Percentiles rank a stretch among this genome's conserved stretches.
Evolutionary conservation across 2,888 invertebrate genomes (phyloP).

Genomic region (Platerodrilus igneus): DNA sequence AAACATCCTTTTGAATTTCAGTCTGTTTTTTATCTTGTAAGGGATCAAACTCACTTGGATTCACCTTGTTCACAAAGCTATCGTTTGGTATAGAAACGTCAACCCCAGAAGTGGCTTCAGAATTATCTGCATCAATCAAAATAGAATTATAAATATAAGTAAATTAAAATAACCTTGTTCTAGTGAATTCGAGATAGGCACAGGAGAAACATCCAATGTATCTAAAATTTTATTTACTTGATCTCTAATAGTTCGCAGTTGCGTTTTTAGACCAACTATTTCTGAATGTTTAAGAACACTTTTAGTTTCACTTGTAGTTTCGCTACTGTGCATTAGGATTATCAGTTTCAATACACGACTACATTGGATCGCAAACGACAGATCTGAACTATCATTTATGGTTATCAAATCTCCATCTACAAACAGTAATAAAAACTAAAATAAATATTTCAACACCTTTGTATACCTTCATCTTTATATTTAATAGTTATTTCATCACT

Average conservation of each 20-base stretch:
- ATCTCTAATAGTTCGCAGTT: slow-evolving; percentile 52
- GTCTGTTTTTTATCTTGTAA: slow-evolving; percentile 46
- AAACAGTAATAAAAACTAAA: slow-evolving; percentile 27
- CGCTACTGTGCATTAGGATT: slow-evolving; percentile 50
- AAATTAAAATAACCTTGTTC: slow-evolving; percentile 7
- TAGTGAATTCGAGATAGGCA: slow-evolving; percentile 1
- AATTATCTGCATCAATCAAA: slow-evolving; percentile 6
- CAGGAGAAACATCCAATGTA: slow-evolving; percentile 45
- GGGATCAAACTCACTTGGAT: slow-evolving; percentile 59
- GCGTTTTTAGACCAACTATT: slow-evolving; percentile 48
- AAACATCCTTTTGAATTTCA: slow-evolving; percentile 1
- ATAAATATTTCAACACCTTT: neutral
- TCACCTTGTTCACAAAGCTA: slow-evolving; percentile 40
- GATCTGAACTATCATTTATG: slow-evolving; percentile 65
- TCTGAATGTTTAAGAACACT: slow-evolving; percentile 40
- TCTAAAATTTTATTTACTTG: slow-evolving; percentile 57
- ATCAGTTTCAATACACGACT: slow-evolving; percentile 61
- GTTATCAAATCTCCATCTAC: slow-evolving; percentile 67
- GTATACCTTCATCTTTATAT: slow-evolving; percentile 65
- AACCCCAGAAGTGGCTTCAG: slow-evolving; percentile 18
- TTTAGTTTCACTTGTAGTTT: slow-evolving; percentile 26
- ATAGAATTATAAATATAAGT: neutral
- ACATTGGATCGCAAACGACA: slow-evolving; percentile 65
- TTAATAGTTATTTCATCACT: slow-evolving; percentile 65
- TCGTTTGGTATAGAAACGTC: slow-evolving; percentile 6